Conservation (phyloP, 53 echinoderm and acorn worm species). For the Stichopus horrens region DNA sequence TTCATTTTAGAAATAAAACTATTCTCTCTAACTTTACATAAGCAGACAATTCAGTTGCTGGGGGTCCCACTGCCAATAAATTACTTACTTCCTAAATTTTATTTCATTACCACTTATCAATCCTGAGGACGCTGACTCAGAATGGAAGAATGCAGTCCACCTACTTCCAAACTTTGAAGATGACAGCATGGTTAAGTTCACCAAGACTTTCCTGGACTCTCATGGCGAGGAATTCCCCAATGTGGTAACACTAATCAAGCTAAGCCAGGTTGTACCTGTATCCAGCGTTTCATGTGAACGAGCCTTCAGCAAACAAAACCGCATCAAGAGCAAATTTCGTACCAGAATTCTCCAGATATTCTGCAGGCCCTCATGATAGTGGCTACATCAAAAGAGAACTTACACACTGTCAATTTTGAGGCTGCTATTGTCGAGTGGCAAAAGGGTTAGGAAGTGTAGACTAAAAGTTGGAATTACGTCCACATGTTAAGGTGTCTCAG, state of each 20-base stretch:
- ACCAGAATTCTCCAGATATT: not conserved
- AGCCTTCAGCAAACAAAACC: not conserved
- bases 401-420: not conserved
- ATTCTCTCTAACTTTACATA: too few species aligned
- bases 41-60: not conserved
- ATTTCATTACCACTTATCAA: not conserved
- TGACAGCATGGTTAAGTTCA: not conserved
- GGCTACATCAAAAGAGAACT: not conserved
- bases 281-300: conserved; percentile 3
- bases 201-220: not conserved
- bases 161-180: not conserved
- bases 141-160: conserved; percentile 6
- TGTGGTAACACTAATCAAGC: not conserved
- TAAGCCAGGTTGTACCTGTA: conserved; percentile 9
- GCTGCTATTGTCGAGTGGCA: not conserved
- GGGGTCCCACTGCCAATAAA: not conserved
- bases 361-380: conserved; percentile 8
- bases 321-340: not conserved
- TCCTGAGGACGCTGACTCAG: not conserved
- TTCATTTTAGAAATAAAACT: too few species aligned
- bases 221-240: conserved; percentile 7
- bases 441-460: not conserved
- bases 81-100: not conserved
- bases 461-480: not conserved
- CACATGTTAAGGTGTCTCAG: too few species aligned